Base-by-base conservation (phyloP, 1,140 invertebrate genomes). In the Ditylenchus dipsaci region DNA sequence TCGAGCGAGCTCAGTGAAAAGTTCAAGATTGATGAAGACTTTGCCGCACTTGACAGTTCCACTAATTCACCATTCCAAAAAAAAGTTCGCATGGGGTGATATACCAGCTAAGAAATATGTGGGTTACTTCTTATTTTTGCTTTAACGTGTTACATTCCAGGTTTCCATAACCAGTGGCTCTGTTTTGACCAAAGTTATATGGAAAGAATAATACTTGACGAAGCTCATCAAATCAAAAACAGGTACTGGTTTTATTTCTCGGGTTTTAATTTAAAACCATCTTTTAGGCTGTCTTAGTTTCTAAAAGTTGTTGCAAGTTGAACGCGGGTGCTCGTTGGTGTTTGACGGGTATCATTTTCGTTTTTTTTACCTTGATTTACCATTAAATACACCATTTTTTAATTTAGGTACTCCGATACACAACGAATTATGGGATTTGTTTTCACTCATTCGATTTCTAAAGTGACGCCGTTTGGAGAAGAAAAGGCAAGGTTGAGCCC, bases 181-280 rank as follows among this genome's bases (percentile, higher is more conserved):
- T 26, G 77, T 80, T 17, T 78, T 91, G 26, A 86, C 88, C 73
- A 81, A 87, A 65, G 86, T 93, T 21, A 84, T 83, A 1, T 97
- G 92, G 92, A 90, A 7, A 85, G 93, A 63, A 88, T 94, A 15
- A 90, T 96, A 71, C 82, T 97, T 11, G 93, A 97, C 84, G 94
- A 97, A 85, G 93, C 90, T 0, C 94, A 97, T 83, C 86, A 88
- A 5, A 89, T 97, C 7, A 88, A 93, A 68, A 97, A 97, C 85
- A 87, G 90, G 77, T 93, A 91, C 84, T 88, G 33, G 11, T 38
- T 38, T 38, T 38, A 11, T 5, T 38, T 11, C 11, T 38, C 3
- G 3, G 11, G 11, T 38, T 38, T 3, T 38, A 38, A 38, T 3
- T 38, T 3, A 38, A 5, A 3, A 38, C 11, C 11, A 38, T 11